phyloP scores from a whole-genome alignment of 2,888 invertebrate genomes.

The Drosophila neoperkinsi region DNA sequence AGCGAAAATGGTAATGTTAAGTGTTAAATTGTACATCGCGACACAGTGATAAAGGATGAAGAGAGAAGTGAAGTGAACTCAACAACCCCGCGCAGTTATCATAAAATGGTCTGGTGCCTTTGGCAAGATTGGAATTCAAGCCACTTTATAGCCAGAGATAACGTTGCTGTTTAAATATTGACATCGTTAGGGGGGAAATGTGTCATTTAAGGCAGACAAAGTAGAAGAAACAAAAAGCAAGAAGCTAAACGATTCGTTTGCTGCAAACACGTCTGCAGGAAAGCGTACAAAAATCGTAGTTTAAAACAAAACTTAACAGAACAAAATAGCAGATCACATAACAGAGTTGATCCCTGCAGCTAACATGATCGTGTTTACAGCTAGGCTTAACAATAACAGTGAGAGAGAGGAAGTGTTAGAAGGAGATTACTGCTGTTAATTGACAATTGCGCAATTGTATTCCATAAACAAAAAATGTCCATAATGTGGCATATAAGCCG shows the following conservation, averaged over 20 bases:
- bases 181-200: background rate
- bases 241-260: background rate
- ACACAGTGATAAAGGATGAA: background rate
- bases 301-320: background rate
- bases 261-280: background rate
- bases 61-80: background rate
- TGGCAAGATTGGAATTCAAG: background rate
- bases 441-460: background rate
- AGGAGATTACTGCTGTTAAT: background rate
- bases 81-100: background rate
- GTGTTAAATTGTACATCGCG: background rate
- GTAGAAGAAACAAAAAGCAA: background rate
- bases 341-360: background rate
- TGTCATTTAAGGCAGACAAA: background rate
- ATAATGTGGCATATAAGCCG: background rate
- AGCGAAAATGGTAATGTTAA: background rate
- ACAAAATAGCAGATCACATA: background rate
- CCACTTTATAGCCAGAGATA: constrained; percentile 9
- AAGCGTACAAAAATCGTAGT: too few relatives aligned
- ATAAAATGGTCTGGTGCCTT: constrained; percentile 4
- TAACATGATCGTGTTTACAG: background rate
- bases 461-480: background rate
- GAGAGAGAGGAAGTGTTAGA: background rate
- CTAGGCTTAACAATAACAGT: background rate
- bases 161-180: constrained; percentile 1